Conservation (phyloP, 53 echinoderm and acorn worm genomes). For the Mesocentrotus franciscanus region DNA sequence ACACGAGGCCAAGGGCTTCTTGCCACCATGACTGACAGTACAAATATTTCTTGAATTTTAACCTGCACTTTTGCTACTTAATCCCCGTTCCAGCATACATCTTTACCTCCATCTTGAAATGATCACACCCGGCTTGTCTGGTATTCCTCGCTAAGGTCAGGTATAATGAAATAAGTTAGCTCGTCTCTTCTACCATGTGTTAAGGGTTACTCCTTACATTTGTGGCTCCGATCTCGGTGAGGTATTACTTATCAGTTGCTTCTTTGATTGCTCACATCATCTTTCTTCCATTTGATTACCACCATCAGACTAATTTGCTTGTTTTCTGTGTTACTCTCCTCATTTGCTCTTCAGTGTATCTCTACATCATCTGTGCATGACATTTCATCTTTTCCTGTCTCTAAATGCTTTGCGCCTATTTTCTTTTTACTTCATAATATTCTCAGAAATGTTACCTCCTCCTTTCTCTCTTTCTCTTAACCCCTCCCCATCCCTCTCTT, state of each 20-base stretch:
- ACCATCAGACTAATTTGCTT: background rate
- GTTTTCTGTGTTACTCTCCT: background rate
- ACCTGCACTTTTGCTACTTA: slow-evolving; percentile 50
- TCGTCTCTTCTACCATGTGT: slow-evolving; percentile 17
- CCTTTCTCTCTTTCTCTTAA: background rate
- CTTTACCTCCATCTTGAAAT: slow-evolving; percentile 41
- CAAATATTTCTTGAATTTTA: slow-evolving; percentile 51
- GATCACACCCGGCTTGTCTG: slow-evolving; percentile 35
- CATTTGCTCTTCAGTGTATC: background rate
- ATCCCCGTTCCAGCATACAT: slow-evolving; percentile 10
- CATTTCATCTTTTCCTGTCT: background rate
- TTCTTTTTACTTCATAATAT: background rate
- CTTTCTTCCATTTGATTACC: background rate
- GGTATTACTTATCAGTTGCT: background rate
- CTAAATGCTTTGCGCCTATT: background rate
- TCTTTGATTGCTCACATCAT: background rate
- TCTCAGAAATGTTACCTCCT: background rate
- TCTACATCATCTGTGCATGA: background rate
- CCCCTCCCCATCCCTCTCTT: background rate
- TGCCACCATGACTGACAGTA: background rate
- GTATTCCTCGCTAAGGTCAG: slow-evolving; percentile 41
- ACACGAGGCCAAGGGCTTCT: background rate
- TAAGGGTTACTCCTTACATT: background rate
- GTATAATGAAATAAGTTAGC: slow-evolving; percentile 29
- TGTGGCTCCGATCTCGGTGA: background rate